These are phyloP conservation scores for Microvelia longipes DNA, from an alignment of 1,140 invertebrate genomes.

Conservation along the genomic window DNA sequence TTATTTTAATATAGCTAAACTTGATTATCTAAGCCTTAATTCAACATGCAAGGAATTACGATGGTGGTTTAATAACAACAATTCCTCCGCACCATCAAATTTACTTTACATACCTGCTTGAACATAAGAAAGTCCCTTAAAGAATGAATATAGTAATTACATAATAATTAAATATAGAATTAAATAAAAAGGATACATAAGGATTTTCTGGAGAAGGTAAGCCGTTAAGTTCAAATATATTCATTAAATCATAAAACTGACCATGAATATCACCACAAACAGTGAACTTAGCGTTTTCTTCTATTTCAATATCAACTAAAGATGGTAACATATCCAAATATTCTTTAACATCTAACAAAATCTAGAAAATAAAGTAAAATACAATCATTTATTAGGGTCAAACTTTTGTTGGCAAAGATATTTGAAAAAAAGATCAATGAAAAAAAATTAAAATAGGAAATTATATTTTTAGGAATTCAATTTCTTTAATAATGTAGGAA, in stretches of 20 bases:
- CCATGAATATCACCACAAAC: conserved; percentile 99
- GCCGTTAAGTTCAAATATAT: conserved; percentile 95
- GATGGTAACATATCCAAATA: conserved; percentile 73
- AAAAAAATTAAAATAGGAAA: too few relatives aligned
- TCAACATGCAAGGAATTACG: too few relatives aligned
- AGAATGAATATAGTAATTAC: conserved; percentile 19
- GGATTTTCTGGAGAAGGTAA: conserved; percentile 88
- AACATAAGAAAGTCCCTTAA: too few relatives aligned
- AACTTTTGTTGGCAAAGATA: too few relatives aligned
- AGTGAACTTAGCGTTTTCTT: conserved; percentile 84
- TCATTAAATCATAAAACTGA: conserved; percentile 95
- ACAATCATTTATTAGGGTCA: background rate
- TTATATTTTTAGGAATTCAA: too few relatives aligned
- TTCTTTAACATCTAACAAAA: conserved; percentile 76
- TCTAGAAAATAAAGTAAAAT: conserved; percentile 38
- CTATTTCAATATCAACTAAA: conserved; percentile 77
- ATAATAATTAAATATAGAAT: too few relatives aligned
- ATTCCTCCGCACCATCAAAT: too few relatives aligned
- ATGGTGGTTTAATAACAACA: too few relatives aligned
- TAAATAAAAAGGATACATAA: conserved; percentile 53
- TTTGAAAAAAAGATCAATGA: background rate
- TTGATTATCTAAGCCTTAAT: too few relatives aligned
- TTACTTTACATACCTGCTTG: too few relatives aligned
- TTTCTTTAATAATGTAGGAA: too few relatives aligned
- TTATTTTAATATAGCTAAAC: too few relatives aligned